These are phyloP conservation scores for Chitala chitala DNA, from an alignment of 2,113 vertebrate species.

Conservation along the genomic window DNA sequence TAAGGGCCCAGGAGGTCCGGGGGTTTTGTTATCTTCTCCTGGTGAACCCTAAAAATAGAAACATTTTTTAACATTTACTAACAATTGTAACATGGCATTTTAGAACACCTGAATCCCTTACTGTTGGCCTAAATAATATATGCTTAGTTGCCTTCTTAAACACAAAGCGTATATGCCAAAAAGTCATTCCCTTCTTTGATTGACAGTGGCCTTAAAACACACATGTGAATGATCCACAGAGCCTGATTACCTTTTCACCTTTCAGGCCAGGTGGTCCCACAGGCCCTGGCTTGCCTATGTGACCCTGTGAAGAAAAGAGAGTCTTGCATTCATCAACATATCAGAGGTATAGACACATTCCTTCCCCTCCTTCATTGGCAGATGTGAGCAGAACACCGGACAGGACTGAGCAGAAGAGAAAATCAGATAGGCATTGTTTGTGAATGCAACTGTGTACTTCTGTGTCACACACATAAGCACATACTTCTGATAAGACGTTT, in stretches of 20 bases:
- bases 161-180: not conserved
- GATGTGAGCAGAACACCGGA: not conserved
- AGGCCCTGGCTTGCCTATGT: constrained; percentile 73
- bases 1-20: constrained; percentile 87
- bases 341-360: constrained; percentile 1
- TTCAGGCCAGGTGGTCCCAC: constrained; percentile 80
- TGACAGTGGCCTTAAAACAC: not conserved
- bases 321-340: constrained; percentile 24
- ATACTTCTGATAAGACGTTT: not conserved
- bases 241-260: constrained; percentile 85
- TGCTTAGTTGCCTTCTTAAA: not conserved
- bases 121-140: not conserved
- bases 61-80: constrained; percentile 22
- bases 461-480: not conserved
- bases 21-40: constrained; percentile 79
- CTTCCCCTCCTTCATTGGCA: not conserved
- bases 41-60: constrained; percentile 77
- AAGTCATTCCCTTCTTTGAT: not conserved
- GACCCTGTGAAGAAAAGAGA: constrained; percentile 68
- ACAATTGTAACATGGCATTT: not conserved
- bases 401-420: not conserved
- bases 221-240: not conserved
- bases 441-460: not conserved
- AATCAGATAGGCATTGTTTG: not conserved
- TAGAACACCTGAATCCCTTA: too few relatives aligned